A percentile compares a stretch with the other conserved stretches of the same genome.
Evolutionary conservation across 1,140 invertebrate genomes (phyloP).

Genomic region (Epicauta chinensis): DNA sequence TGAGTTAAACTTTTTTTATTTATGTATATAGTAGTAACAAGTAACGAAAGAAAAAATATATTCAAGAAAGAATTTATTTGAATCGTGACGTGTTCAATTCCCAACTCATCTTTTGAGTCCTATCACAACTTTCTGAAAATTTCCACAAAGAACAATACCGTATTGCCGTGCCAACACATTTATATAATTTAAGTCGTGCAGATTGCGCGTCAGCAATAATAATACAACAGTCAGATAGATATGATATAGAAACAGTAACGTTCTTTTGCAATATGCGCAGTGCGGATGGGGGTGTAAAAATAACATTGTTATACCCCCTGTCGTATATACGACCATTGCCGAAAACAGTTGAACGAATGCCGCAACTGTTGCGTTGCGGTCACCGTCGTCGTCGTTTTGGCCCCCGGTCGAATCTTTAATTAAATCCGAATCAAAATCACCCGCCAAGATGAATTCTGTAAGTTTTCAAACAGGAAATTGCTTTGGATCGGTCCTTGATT

Average conservation of each 20-base stretch:
- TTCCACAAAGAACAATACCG: constrained; percentile 12
- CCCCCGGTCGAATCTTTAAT: constrained; percentile 7
- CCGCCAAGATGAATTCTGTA: too few species aligned
- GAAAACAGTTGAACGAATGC: background rate
- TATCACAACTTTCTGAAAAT: constrained; percentile 15
- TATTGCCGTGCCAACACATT: constrained; percentile 20
- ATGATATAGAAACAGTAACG: constrained; percentile 27
- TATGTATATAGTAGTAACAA: constrained; percentile 1
- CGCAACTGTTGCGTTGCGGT: constrained; percentile 22
- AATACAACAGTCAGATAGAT: constrained; percentile 24
- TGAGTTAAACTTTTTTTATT: constrained; percentile 7
- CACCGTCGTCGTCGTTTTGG: constrained; percentile 9
- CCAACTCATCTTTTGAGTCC: constrained; percentile 12
- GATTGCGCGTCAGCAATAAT: constrained; percentile 30
- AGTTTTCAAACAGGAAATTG: too few species aligned
- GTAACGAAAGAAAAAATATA: too few species aligned
- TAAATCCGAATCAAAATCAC: constrained; percentile 12
- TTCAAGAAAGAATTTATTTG: constrained; percentile 14
- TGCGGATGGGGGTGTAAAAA: constrained; percentile 13
- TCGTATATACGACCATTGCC: background rate
- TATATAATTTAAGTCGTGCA: constrained; percentile 26
- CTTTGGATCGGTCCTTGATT: too few species aligned
- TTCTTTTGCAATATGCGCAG: constrained; percentile 25
- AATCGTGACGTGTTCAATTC: constrained; percentile 11
- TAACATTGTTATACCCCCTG: background rate